These are phyloP conservation scores for Pogonocichla stellata DNA, from an alignment of 2,113 vertebrate genomes.

Conservation along the genomic window DNA sequence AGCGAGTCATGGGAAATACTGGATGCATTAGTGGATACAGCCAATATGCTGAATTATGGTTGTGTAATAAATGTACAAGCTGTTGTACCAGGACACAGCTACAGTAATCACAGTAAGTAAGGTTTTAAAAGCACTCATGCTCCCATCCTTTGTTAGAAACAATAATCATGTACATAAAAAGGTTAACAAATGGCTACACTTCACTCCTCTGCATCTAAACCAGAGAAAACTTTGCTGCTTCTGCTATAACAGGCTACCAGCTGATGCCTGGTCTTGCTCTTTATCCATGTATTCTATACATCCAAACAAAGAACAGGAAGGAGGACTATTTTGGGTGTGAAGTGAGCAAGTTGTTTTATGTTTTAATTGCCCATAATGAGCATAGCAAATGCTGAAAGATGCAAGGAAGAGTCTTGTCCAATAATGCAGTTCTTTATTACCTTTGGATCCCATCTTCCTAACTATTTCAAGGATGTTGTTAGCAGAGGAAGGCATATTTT, in stretches of 20 bases:
- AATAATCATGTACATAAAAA: not conserved
- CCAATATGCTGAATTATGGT: constrained; percentile 20
- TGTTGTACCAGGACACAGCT: not conserved
- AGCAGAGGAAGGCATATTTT: constrained; percentile 79
- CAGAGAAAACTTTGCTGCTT: not conserved
- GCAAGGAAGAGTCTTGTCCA: constrained; percentile 52
- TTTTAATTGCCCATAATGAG: constrained; percentile 53
- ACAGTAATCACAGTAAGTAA: not conserved
- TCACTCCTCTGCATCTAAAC: not conserved
- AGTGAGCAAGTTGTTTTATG: constrained; percentile 36
- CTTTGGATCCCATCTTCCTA: constrained; percentile 53
- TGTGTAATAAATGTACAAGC: constrained; percentile 3
- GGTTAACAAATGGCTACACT: not conserved
- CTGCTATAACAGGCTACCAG: not conserved
- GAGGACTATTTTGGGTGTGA: constrained; percentile 15
- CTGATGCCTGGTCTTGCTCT: not conserved
- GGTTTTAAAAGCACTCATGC: not conserved
- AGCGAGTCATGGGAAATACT: not conserved
- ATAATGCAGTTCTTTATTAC: constrained; percentile 62
- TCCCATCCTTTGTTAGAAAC: not conserved
- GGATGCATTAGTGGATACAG: not conserved
- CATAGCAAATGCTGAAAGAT: constrained; percentile 31
- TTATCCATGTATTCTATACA: not conserved
- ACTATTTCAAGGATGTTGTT: constrained; percentile 59
- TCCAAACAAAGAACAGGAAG: not conserved